Base-by-base conservation (phyloP, 2,888 invertebrate species). In the Euclidia mi region DNA sequence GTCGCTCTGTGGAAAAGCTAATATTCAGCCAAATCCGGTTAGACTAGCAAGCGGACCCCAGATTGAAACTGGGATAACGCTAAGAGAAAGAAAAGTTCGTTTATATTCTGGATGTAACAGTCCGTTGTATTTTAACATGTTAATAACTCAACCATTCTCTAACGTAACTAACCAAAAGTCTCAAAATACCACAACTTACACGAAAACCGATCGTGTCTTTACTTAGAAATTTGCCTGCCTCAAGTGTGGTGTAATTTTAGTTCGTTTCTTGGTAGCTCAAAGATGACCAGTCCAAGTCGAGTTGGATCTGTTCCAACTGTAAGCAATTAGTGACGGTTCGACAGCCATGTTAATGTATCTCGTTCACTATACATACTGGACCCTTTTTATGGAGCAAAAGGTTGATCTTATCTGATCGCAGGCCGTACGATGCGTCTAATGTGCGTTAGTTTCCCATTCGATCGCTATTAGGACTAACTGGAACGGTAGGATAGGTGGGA, bases 231-330 rank as follows among this genome's bases (percentile, higher is more conserved):
- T 11, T 28, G 20, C 50, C 52, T 18, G 40, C 18, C 41, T 57
- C 7, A 29, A 59, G 38, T 44, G 18, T 31, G 31, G 41, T 41
- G 45, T 63, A 57, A 52, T 63, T 57, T 57, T 67, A 48, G 52
- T 52, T 52, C n/a, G 31, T 44, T 60, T 42, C 18, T 31, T 14
- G 3, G 50, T 56, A 42, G 15, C 29, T 58, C 42, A 11, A 50
- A 64, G 64, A 61, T 59, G 72, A 52, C 62, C 73, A 62, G 69
- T 65, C 45, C 43, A 44, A 57, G 61, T 51, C 41, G 57, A 62
- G 61, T 79, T 78, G 74, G 77, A 74, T 56, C 56, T 42, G 61
- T 44, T 64, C 81, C 80, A 79, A 73, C 70, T 69, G 70, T 15
- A 12, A 53, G 58, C 74, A 79, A 81, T 81, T 81, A 78, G 69